phyloP scores from a whole-genome alignment of 2,888 invertebrate genomes.

The Drosophila glabriapex region DNA sequence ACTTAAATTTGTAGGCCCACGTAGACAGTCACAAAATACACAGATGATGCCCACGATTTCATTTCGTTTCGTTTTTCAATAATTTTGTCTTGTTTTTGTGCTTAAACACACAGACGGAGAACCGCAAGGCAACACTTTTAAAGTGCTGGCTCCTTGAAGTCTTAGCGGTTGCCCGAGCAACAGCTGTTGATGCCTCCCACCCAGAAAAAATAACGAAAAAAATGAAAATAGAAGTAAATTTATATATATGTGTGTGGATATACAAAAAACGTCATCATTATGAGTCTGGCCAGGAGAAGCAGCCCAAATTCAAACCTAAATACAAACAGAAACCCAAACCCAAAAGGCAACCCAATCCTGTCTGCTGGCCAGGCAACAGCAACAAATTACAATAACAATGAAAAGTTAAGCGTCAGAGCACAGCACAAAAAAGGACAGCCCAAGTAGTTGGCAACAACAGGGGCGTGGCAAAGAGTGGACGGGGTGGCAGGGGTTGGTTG shows the following conservation, averaged over 20 bases:
- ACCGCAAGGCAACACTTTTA: constrained; percentile 74
- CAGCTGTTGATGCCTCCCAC: constrained; percentile 63
- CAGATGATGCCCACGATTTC: constrained; percentile 3
- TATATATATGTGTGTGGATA: constrained; percentile 11
- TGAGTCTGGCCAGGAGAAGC: constrained; percentile 42
- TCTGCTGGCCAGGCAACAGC: constrained; percentile 30
- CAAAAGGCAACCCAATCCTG: constrained; percentile 14
- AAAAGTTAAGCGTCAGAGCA: constrained; percentile 71
- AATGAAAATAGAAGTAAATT: constrained; percentile 14
- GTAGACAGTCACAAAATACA: background rate
- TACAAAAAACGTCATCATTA: constrained; percentile 63
- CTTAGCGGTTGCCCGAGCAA: constrained; percentile 63
- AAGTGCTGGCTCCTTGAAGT: constrained; percentile 38
- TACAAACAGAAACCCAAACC: constrained; percentile 16
- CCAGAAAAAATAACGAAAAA: constrained; percentile 29
- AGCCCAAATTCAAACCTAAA: background rate
- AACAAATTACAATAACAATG: constrained; percentile 78
- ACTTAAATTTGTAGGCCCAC: constrained; percentile 22
- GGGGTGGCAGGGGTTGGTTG: background rate
- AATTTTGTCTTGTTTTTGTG: constrained; percentile 5
- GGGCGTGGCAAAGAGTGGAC: constrained; percentile 4
- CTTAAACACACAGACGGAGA: constrained; percentile 6
- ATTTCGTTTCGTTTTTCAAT: constrained; percentile 3
- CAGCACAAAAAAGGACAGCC: constrained; percentile 68
- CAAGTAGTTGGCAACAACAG: constrained; percentile 52